These are phyloP conservation scores for Saccostrea glomerata DNA, from an alignment of 1,140 invertebrate species.

Conservation along the genomic window DNA sequence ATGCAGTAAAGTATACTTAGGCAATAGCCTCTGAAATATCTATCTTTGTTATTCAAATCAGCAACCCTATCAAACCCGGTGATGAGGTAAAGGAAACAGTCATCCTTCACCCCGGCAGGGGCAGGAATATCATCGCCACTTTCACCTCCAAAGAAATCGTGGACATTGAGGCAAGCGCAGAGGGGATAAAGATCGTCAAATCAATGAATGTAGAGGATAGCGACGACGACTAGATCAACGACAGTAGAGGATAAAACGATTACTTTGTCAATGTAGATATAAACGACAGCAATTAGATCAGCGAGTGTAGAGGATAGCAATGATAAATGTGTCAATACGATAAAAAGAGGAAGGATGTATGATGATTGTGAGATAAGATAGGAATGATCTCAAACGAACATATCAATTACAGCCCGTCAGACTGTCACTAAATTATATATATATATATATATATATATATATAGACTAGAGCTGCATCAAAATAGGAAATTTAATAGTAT, in stretches of 20 bases:
- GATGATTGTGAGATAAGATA: too few relatives aligned
- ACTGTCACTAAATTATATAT: too few relatives aligned
- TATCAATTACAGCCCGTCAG: too few relatives aligned
- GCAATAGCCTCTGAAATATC: neutral
- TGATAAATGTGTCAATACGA: neutral
- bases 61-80: neutral
- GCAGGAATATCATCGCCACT: neutral
- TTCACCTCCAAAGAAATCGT: conserved; percentile 45
- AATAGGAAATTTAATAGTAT: too few relatives aligned
- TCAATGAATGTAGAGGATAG: neutral
- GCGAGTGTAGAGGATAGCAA: neutral
- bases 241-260: neutral
- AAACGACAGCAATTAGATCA: neutral
- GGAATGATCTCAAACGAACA: too few relatives aligned
- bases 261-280: too few relatives aligned
- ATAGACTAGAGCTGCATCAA: too few relatives aligned
- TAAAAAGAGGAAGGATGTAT: too few relatives aligned
- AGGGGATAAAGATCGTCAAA: conserved; percentile 24
- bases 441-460: too few relatives aligned
- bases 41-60: neutral
- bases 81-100: conserved; percentile 32
- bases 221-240: neutral
- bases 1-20: too few relatives aligned
- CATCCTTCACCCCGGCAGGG: conserved; percentile 8
- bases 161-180: neutral